These are phyloP conservation scores for Hoplias malabaricus DNA, from an alignment of 2,113 vertebrate genomes.

Conservation along the genomic window DNA sequence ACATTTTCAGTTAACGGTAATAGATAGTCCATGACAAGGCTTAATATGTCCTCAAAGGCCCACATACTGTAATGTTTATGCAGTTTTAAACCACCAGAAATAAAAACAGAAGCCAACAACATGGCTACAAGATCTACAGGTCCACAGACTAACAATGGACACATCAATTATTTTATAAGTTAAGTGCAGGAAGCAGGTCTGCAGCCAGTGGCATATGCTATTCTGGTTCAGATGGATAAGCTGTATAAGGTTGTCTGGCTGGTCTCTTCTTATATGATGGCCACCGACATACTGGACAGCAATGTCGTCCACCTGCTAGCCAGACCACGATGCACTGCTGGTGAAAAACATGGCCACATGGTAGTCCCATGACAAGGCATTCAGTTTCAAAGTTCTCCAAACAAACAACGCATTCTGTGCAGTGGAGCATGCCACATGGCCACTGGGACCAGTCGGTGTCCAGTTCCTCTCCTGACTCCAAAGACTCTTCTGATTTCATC, in stretches of 20 bases:
- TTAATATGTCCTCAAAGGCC: constrained; percentile 7
- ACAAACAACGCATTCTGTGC: constrained; percentile 95
- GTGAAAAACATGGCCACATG: constrained; percentile 95
- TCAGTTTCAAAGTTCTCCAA: constrained; percentile 86
- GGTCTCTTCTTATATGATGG: constrained; percentile 92
- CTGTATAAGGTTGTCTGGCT: constrained; percentile 55
- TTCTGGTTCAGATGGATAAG: constrained; percentile 37
- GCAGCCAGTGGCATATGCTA: constrained; percentile 17
- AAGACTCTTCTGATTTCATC: constrained; percentile 6
- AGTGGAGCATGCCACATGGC: constrained; percentile 83
- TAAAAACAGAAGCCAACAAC: constrained; percentile 42
- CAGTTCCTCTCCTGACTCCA: constrained; percentile 37
- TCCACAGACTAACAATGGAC: constrained; percentile 79
- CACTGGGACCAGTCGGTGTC: constrained; percentile 82
- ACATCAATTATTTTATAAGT: constrained; percentile 79
- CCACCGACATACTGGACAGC: constrained; percentile 96
- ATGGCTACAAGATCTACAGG: constrained; percentile 61
- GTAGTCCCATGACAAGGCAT: constrained; percentile 89
- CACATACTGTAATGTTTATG: constrained; percentile 78
- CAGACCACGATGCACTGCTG: constrained; percentile 94
- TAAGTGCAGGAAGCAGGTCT: constrained; percentile 65
- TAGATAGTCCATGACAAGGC: constrained; percentile 5
- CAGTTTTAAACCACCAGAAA: constrained; percentile 78
- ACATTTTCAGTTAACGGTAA: not conserved
- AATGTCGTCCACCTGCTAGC: constrained; percentile 87